phyloP scores from a whole-genome alignment of 2,797 vertebrate genomes.

The Girardinus metallicus region DNA sequence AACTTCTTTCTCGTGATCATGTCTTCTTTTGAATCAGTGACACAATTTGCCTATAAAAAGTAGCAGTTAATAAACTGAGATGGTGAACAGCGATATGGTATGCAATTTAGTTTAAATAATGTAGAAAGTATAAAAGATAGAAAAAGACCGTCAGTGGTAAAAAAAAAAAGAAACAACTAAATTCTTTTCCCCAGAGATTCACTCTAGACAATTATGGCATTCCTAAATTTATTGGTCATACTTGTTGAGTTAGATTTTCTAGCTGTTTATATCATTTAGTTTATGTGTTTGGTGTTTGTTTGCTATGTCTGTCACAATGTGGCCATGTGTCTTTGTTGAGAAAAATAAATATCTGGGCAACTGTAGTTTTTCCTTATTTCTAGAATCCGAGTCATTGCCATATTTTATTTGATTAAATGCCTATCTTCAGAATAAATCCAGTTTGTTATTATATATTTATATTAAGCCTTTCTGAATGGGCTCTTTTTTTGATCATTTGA shows the following conservation, averaged over 20 bases:
- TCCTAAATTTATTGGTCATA: background rate
- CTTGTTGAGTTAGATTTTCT: background rate
- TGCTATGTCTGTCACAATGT: conserved; percentile 24
- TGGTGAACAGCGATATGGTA: conserved; percentile 33
- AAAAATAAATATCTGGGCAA: background rate
- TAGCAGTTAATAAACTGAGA: conserved; percentile 48
- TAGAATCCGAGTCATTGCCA: background rate
- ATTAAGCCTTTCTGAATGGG: background rate
- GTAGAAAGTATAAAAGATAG: background rate
- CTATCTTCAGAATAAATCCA: conserved; percentile 37
- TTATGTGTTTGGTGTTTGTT: conserved; percentile 12
- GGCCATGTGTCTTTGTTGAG: conserved; percentile 22
- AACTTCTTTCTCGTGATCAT: conserved; percentile 31
- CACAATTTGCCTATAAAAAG: conserved; percentile 52
- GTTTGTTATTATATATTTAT: background rate
- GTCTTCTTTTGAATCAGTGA: conserved; percentile 51
- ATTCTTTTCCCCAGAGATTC: background rate
- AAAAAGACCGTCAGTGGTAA: background rate
- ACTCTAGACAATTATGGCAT: background rate
- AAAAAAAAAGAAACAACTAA: background rate
- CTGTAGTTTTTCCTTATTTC: background rate
- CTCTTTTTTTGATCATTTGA: background rate
- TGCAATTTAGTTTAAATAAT: conserved; percentile 14
- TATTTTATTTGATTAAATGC: conserved; percentile 30
- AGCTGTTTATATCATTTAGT: background rate